These are phyloP conservation scores for Synanceia verrucosa DNA, from an alignment of 2,797 vertebrate species.

Conservation along the genomic window DNA sequence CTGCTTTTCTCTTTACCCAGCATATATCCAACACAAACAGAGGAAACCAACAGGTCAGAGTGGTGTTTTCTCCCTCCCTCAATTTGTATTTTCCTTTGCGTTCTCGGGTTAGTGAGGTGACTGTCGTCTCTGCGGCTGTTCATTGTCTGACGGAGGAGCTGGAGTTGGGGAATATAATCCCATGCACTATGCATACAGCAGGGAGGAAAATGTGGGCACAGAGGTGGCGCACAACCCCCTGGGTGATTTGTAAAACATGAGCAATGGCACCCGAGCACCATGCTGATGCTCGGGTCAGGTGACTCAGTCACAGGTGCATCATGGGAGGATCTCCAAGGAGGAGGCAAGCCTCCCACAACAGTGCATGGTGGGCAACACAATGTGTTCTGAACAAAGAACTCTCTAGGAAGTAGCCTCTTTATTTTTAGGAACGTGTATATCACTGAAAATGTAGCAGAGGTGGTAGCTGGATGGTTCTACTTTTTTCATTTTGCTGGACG, in stretches of 20 bases:
- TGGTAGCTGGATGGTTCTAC: not conserved
- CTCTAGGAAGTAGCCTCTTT: conserved; percentile 34
- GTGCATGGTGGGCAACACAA: conserved; percentile 17
- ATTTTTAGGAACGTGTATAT: conserved; percentile 34
- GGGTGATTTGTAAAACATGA: conserved; percentile 85
- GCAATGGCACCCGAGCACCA: conserved; percentile 79
- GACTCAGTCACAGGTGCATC: conserved; percentile 70
- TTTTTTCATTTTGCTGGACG: not conserved
- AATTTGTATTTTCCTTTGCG: conserved; percentile 61
- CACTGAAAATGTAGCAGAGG: conserved; percentile 10
- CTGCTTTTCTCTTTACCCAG: conserved; percentile 18
- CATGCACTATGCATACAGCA: conserved; percentile 80
- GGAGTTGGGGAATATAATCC: conserved; percentile 59
- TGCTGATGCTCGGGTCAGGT: conserved; percentile 77
- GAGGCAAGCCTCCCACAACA: conserved; percentile 25
- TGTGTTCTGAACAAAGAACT: conserved; percentile 40
- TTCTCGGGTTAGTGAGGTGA: conserved; percentile 63
- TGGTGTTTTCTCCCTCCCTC: conserved; percentile 25
- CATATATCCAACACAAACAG: conserved; percentile 42
- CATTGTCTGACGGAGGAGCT: conserved; percentile 53
- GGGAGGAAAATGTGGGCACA: conserved; percentile 77
- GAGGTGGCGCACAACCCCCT: conserved; percentile 78
- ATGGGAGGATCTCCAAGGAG: conserved; percentile 49
- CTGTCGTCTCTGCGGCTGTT: conserved; percentile 46
- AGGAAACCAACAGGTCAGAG: conserved; percentile 41